phyloP scores from a whole-genome alignment of 2,797 vertebrate genomes.

The Pipistrellus pipistrellus region DNA sequence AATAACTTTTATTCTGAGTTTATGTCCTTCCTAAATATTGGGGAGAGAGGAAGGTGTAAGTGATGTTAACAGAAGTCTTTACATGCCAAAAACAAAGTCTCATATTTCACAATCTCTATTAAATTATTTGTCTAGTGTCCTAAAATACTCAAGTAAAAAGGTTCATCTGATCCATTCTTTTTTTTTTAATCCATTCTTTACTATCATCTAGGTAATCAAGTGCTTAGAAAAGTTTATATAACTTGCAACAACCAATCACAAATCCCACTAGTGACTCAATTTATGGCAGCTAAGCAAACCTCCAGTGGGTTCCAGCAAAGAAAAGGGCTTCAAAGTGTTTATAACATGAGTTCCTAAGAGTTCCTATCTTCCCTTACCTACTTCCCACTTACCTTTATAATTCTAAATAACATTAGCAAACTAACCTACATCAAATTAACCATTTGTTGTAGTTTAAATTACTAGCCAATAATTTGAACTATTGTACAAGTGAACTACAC shows the following conservation, averaged over 20 bases:
- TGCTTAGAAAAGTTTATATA: conserved; percentile 29
- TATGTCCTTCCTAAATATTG: conserved; percentile 28
- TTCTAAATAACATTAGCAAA: conserved; percentile 43
- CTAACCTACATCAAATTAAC: conserved; percentile 14
- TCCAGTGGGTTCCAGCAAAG: conserved; percentile 24
- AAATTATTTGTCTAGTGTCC: conserved; percentile 26
- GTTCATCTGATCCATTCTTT: not conserved
- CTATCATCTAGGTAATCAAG: conserved; percentile 15
- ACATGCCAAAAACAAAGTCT: conserved; percentile 28
- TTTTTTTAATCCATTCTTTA: not conserved
- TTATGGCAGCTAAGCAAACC: conserved; percentile 55
- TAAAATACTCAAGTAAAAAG: conserved; percentile 43
- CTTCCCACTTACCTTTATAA: conserved; percentile 57
- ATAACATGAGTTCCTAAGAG: conserved; percentile 6
- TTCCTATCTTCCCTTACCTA: conserved; percentile 41
- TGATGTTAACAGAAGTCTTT: conserved; percentile 10
- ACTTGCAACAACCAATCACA: conserved; percentile 38
- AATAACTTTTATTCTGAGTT: conserved; percentile 52
- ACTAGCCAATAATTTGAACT: conserved; percentile 32
- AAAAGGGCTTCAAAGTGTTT: conserved; percentile 27
- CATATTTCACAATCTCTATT: conserved; percentile 20
- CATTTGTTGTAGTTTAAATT: not conserved
- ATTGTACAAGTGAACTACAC: conserved; percentile 15
- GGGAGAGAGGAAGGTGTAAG: not conserved
- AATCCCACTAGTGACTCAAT: conserved; percentile 14